A percentile compares a stretch with the other conserved stretches of the same genome.
phyloP scores from a whole-genome alignment of 2,888 invertebrate species.

The Celastrina argiolus region DNA sequence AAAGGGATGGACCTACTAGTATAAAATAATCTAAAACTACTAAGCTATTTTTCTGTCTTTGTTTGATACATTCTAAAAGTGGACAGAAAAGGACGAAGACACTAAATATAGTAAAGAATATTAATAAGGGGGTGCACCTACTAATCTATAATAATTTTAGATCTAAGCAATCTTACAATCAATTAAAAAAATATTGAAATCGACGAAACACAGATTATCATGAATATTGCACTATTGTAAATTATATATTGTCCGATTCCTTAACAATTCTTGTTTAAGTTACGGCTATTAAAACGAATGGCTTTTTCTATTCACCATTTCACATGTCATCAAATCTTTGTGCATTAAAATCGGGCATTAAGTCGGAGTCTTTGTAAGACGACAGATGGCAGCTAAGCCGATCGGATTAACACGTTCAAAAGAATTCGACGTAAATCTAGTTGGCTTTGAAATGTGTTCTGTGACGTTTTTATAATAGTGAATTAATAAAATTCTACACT shows the following conservation, averaged over 20 bases:
- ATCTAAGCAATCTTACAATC: too few relatives aligned
- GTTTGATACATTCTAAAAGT: too few relatives aligned
- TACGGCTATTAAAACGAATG: neutral
- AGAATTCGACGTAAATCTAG: slow-evolving; percentile 46
- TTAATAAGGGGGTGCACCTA: too few relatives aligned
- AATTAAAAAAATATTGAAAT: too few relatives aligned
- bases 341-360: slow-evolving; percentile 35
- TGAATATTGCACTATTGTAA: too few relatives aligned
- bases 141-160: too few relatives aligned
- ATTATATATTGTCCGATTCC: neutral
- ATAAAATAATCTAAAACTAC: too few relatives aligned
- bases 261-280: neutral
- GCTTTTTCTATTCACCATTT: slow-evolving; percentile 3
- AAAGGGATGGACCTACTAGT: too few relatives aligned
- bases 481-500: neutral
- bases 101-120: too few relatives aligned
- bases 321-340: slow-evolving; percentile 42
- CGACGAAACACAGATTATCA: too few relatives aligned
- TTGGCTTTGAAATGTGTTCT: slow-evolving; percentile 9
- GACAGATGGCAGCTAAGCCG: slow-evolving; percentile 65
- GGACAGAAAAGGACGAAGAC: too few relatives aligned
- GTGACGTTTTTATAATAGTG: slow-evolving; percentile 10
- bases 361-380: slow-evolving; percentile 45
- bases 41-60: too few relatives aligned
- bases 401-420: slow-evolving; percentile 56